Evolutionary conservation across 2,888 invertebrate genomes (phyloP), one percentile per base, ranked within the genome.

Genomic region (Elegia similella): DNA sequence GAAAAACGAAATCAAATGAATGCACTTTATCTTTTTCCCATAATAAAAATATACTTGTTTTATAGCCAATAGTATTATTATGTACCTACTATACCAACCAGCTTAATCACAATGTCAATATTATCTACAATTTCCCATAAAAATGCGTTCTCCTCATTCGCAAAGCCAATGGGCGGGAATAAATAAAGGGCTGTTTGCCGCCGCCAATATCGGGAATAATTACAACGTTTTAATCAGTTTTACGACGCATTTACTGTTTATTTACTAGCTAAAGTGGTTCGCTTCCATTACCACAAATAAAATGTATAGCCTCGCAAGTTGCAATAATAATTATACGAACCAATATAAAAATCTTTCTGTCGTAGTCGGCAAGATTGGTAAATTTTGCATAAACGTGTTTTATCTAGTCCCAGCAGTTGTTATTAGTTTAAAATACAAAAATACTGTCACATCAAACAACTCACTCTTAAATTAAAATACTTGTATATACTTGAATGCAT

Each of bases 71-170:
- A 5, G 5, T 23, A 23, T 23, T 23, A 23, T 23, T 23, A 23
- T 23, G 23, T 23, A 23, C 23, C 23, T n/a, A 23, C 2, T 23
- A 5, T 5, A 23, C 5, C 23, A 23, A n/a, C n/a, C n/a, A n/a
- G n/a, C n/a, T 23, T 23, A 23, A 23, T 5, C 23, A 23, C 23
- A 23, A 23, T 23, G 23, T 23, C 23, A 52, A 42, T 17, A 42
- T 32, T 57, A 53, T 57, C 48, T 42, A 43, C 48, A 56, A 50
- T 59, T 50, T 52, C 29, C 29, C 8, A 38, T 43, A 43, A 43
- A 38, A 38, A 38, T 38, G 12, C 38, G n/a, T 12, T 38, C 12
- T 12, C 3, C 38, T 38, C 38, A n/a, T n/a, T 2, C 23, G 38
- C 38, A 10, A 38, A 12, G 38, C 12, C 38, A 38, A 38, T n/a